phyloP scores from a whole-genome alignment of 2,888 invertebrate genomes.

The Erynnis tages region DNA sequence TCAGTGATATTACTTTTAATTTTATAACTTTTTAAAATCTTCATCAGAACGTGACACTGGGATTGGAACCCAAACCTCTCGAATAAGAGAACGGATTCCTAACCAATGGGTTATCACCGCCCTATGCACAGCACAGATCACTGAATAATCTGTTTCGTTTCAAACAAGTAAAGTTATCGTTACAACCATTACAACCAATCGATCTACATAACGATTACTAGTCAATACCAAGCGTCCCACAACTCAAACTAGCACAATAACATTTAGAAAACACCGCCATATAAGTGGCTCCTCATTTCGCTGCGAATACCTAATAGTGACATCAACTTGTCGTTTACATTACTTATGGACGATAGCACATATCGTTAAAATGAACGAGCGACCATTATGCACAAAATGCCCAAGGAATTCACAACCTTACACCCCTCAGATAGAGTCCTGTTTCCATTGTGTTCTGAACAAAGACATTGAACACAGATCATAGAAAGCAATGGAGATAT shows the following conservation, averaged over 20 bases:
- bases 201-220: too few relatives aligned
- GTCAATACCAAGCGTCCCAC: background rate
- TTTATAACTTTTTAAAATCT: too few relatives aligned
- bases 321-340: conserved; percentile 32
- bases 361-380: conserved; percentile 31
- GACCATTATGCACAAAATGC: conserved; percentile 23
- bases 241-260: conserved; percentile 3
- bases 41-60: too few relatives aligned
- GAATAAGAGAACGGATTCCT: too few relatives aligned
- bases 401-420: conserved; percentile 12
- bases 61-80: too few relatives aligned
- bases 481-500: conserved; percentile 25
- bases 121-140: too few relatives aligned
- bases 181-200: too few relatives aligned
- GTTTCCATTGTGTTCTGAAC: background rate
- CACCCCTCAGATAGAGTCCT: background rate
- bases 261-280: conserved; percentile 6
- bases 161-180: too few relatives aligned
- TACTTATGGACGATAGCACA: conserved; percentile 31
- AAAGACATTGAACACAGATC: conserved; percentile 20
- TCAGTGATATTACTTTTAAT: too few relatives aligned
- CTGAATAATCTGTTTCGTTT: too few relatives aligned
- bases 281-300: conserved; percentile 19
- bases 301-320: conserved; percentile 28
- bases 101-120: too few relatives aligned